Percentiles rank a stretch among this genome's conserved stretches.
phyloP scores from a whole-genome alignment of 2,113 vertebrate genomes.

The Sporophila hypoxantha region DNA sequence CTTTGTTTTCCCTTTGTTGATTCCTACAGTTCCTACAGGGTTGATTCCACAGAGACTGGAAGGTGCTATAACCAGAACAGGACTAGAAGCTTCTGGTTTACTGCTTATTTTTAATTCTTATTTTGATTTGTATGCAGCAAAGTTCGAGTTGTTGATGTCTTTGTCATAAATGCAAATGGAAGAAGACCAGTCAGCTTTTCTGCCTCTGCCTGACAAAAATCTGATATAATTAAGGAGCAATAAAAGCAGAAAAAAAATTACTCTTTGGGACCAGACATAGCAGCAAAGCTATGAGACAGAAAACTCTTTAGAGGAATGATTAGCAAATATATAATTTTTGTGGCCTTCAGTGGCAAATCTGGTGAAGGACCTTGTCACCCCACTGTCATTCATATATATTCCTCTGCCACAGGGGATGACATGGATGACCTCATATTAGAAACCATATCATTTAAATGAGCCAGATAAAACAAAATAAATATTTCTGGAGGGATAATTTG shows the following conservation, averaged over 20 bases:
- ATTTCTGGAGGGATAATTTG: neutral
- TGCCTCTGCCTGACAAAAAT: neutral
- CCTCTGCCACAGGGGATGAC: neutral
- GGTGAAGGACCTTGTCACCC: neutral
- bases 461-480: neutral
- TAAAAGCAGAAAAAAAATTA: neutral
- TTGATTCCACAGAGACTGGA: neutral
- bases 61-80: neutral
- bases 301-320: neutral
- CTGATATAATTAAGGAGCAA: neutral
- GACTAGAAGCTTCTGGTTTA: neutral
- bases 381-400: neutral
- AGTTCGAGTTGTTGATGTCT: neutral
- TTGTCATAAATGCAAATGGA: neutral
- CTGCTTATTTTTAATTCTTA: neutral
- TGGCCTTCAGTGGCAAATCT: neutral
- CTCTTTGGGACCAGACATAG: neutral
- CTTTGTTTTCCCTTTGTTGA: accelerated
- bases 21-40: neutral
- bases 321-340: neutral
- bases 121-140: neutral
- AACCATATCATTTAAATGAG: neutral
- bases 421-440: neutral
- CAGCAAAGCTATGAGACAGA: neutral
- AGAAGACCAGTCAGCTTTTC: neutral